phyloP scores from a whole-genome alignment of 64 coral and sea anemone species.

The Exaiptasia diaphana region DNA sequence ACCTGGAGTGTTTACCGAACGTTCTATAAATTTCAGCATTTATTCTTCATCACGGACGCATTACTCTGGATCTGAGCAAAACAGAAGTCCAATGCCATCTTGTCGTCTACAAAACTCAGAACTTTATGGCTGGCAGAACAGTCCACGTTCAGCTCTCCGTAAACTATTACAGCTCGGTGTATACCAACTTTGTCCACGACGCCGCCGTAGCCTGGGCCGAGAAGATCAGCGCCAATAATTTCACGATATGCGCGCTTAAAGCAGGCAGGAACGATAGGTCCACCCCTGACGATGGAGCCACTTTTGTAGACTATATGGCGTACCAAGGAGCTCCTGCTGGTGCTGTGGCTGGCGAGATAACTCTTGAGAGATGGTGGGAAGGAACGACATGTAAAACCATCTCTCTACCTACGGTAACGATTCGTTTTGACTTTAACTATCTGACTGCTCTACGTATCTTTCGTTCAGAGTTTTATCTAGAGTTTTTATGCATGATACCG shows the following conservation, averaged over 20 bases:
- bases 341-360: constrained; percentile 35
- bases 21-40: constrained; percentile 57
- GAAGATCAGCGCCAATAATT: constrained; percentile 28
- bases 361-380: constrained; percentile 57
- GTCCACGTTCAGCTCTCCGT: constrained; percentile 40
- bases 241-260: constrained; percentile 57
- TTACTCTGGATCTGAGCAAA: constrained; percentile 25
- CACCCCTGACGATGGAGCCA: constrained; percentile 60
- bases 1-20: too few species aligned
- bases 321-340: constrained; percentile 63
- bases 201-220: constrained; percentile 80
- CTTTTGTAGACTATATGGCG: constrained; percentile 54
- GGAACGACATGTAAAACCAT: constrained; percentile 55
- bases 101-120: not conserved
- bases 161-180: constrained; percentile 56
- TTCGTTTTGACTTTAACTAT: not conserved
- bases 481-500: not conserved
- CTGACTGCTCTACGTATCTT: not conserved
- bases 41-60: constrained; percentile 39
- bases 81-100: constrained; percentile 48
- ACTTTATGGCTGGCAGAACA: not conserved
- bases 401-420: constrained; percentile 28
- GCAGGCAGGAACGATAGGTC: constrained; percentile 63
- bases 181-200: constrained; percentile 57
- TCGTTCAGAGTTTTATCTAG: not conserved